Base-by-base conservation (phyloP, 2,113 vertebrate species). In the Myanophis thanlyinensis region DNA sequence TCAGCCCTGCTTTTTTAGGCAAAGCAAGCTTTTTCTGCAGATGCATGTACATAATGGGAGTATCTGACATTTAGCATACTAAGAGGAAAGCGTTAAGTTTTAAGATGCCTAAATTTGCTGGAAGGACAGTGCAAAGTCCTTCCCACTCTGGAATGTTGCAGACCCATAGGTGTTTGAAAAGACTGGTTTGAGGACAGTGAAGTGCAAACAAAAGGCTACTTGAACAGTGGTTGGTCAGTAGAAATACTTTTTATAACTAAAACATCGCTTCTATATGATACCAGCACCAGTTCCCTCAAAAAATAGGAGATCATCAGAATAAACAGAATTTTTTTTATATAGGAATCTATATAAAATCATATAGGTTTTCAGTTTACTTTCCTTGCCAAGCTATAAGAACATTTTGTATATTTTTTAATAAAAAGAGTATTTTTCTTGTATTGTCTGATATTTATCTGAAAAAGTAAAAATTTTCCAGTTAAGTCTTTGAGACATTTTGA, bases 21-120 rank as follows among this genome's bases (percentile, higher is more conserved):
- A 97, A 97, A 96, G 95, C 93, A 18, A 97, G 93, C 92, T 53
- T 93, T 59, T 59, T 95, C 97, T 98, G 98, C 94, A 97, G 90
- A 95, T 93, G 96, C 93, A 96, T 93, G 97, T 93, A 95, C 96
- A 97, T 94, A 97, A 96, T 97, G 94, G 87, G 95, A 96, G 93
- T 95, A 95, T 22, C 94, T 97, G 96, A 97, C 93, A 95, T 93
- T 94, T 94, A 96, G 98, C 97, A 96, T 96, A 95, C 96, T 97
- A 98, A 96, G 94, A 97, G 97, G 97, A 96, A 97, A 98, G 97
- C 97, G 96, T 96, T 97, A 97, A 95, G 96, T 98, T 98, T 97
- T 96, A 98, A 99, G 98, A 98, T 99, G 98, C 98, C 98, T 97
- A 97, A 92, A 96, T 96, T 96, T 94, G 95, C 93, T 87, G 95